Evolutionary conservation across 1,140 invertebrate genomes (phyloP).

Genomic region (Paracyclopina nana): DNA sequence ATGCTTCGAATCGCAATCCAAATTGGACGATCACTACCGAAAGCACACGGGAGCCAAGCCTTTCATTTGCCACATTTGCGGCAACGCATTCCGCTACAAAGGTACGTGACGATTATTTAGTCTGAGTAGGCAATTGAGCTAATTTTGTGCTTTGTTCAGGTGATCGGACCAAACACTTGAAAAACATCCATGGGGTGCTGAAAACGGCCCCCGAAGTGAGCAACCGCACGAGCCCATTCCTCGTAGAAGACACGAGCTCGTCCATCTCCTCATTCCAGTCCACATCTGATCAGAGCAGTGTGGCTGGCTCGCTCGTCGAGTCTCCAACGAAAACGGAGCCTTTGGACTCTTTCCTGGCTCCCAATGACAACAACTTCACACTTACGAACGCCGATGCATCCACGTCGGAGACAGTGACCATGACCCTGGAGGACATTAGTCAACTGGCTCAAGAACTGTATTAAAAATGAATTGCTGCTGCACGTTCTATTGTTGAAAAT

Average conservation of each 20-base stretch:
- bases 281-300: neutral
- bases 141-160: constrained; percentile 9
- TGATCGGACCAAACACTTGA: constrained; percentile 15
- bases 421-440: constrained; percentile 13
- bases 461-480: too few relatives aligned
- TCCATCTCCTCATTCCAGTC: constrained; percentile 12
- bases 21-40: constrained; percentile 23
- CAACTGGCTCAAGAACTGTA: constrained; percentile 16
- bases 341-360: neutral
- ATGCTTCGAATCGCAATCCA: constrained; percentile 22
- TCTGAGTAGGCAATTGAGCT: neutral
- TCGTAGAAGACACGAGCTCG: constrained; percentile 5
- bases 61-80: constrained; percentile 28
- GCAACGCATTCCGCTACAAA: constrained; percentile 22
- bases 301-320: neutral
- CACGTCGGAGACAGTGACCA: constrained; percentile 9
- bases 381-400: neutral
- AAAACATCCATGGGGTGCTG: constrained; percentile 12
- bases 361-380: neutral
- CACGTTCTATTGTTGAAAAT: neutral
- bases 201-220: neutral
- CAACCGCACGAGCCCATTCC: neutral
- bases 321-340: neutral
- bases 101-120: neutral
- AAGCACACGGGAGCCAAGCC: constrained; percentile 31